A percentile compares a stretch with the other conserved stretches of the same genome.
These are phyloP conservation scores for Pristionchus fissidentatus DNA, from an alignment of 2,888 invertebrate species.

Conservation along the genomic window DNA sequence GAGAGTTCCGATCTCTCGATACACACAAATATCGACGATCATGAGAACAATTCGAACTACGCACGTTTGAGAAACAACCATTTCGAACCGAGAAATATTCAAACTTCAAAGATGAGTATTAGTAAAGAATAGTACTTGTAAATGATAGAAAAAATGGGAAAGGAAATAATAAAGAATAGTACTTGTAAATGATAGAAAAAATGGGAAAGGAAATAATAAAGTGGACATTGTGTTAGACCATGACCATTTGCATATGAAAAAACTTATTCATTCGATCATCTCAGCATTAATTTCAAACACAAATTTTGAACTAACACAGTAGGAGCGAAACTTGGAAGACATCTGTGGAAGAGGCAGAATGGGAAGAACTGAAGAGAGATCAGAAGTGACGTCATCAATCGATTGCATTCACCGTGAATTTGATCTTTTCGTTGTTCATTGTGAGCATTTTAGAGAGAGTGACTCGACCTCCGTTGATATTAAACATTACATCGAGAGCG, in stretches of 20 bases:
- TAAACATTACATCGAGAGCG: conserved; percentile 30
- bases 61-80: conserved; percentile 33
- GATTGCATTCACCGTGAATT: conserved; percentile 13
- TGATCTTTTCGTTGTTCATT: conserved; percentile 34
- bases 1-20: conserved; percentile 36
- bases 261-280: no score
- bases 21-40: conserved; percentile 35
- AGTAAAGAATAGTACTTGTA: no score
- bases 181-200: no score
- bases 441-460: not conserved
- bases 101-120: not conserved
- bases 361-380: conserved; percentile 40
- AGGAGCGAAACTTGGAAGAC: conserved; percentile 9
- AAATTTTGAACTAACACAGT: conserved; percentile 12
- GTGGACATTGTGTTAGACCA: no score
- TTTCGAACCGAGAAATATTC: conserved; percentile 24
- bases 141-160: not conserved
- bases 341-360: conserved; percentile 30
- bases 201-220: not conserved
- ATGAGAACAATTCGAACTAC: conserved; percentile 11
- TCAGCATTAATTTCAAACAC: no score
- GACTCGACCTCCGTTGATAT: conserved; percentile 30
- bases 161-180: no score
- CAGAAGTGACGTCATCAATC: no score
- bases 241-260: no score